Base-by-base conservation (phyloP, 2,797 vertebrate species). In the Oreochromis grahami region DNA sequence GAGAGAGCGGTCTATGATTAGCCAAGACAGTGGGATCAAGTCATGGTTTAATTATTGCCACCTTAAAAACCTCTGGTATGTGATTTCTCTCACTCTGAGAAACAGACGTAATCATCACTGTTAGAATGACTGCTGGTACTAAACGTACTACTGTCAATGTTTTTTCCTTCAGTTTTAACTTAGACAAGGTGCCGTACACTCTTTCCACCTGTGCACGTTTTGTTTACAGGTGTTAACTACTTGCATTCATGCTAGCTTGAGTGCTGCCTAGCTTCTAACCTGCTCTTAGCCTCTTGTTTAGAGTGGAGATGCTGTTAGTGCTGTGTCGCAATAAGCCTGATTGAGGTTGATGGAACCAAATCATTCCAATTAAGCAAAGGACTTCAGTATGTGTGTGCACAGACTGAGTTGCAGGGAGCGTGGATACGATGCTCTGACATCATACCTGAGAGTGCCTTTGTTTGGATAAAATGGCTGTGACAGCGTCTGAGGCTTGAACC, bases 251-350 rank as follows among this genome's bases (percentile, higher is more conserved):
- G 4, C 70, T 50, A 84, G 72, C 52, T 68, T 29, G n/a, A 82
- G 79, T 19, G 8, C 29, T 63, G 53, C 8, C 13, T 48, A 19
- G 60, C 84, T 89, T 87, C 93, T 92, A 94, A 85, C 85, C 85
- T 89, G 86, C 91, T 90, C 78, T 89, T 74, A 80, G 74, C 79
- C 83, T 85, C 48, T 80, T 77, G 58, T 63, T 89, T 56, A 68
- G 60, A 63, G 43, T 50, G 53, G 70, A 84, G 83, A 81, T 76
- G 72, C 43, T 86, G 48, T 77, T 26, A 10, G 65, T 14, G 53
- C 74, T 83, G 63, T 70, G 36, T 60, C 45, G 52, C 80, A 84
- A 80, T 85, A 76, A 88, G 26, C 77, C 85, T 87, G 87, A 91
- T 80, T 79, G 81, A 89, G 52, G 13, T 72, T 86, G 86, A 89